phyloP scores from a whole-genome alignment of 2,797 vertebrate species.

The Limosa lapponica region DNA sequence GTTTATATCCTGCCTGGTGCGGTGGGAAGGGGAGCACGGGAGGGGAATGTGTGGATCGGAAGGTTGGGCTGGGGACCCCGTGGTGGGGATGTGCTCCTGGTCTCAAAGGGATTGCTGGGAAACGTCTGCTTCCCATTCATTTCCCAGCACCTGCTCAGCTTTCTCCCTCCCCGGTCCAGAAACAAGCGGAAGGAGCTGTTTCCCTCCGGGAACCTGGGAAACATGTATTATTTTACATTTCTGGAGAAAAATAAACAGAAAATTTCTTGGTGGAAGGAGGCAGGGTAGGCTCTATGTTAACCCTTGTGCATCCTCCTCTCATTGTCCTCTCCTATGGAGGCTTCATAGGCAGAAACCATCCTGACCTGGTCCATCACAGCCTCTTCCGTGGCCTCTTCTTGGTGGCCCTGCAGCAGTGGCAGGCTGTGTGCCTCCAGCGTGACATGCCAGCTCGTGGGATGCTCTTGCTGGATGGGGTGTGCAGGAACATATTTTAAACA shows the following conservation, averaged over 20 bases:
- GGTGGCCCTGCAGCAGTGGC: not conserved
- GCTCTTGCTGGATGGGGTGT: not conserved
- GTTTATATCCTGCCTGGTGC: fast-evolving
- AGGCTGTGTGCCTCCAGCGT: fast-evolving
- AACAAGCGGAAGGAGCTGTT: not conserved
- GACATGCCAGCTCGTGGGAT: fast-evolving
- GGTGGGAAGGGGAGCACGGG: not conserved
- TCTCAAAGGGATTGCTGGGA: not conserved
- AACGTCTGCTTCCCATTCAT: not conserved
- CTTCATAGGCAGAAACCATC: not conserved
- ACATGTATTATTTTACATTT: not conserved
- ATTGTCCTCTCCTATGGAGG: not conserved
- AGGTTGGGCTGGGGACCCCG: fast-evolving
- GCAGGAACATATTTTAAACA: not conserved
- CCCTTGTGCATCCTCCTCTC: not conserved
- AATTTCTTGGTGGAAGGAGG: not conserved
- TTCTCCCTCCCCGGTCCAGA: not conserved
- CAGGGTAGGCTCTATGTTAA: not conserved
- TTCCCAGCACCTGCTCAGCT: not conserved
- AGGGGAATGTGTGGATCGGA: fast-evolving
- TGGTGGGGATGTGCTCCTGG: not conserved
- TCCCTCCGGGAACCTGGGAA: not conserved
- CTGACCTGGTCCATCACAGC: not conserved
- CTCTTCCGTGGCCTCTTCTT: not conserved
- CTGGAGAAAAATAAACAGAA: not conserved